Evolutionary conservation across 2,113 vertebrate species (phyloP).

Genomic region (Ammodytes dubius): DNA sequence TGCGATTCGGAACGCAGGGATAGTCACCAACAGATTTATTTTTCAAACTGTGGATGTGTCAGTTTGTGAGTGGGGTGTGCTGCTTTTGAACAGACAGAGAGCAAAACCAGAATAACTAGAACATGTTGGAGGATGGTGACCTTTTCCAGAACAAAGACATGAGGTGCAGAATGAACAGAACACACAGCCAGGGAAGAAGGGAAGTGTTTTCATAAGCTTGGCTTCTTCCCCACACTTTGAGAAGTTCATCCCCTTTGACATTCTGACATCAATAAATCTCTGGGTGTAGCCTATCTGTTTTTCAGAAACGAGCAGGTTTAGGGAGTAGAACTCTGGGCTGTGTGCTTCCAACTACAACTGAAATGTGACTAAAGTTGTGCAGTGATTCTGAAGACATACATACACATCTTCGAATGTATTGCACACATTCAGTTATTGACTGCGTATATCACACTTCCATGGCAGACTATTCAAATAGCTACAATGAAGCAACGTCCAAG

Average conservation of each 20-base stretch:
- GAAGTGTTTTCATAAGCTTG: background rate
- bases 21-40: too few relatives aligned
- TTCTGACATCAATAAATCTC: conserved; percentile 5
- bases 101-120: too few relatives aligned
- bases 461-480: background rate
- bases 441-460: background rate
- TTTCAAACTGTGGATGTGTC: too few relatives aligned
- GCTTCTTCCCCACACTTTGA: background rate
- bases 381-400: too few relatives aligned
- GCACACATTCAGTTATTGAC: background rate
- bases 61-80: too few relatives aligned
- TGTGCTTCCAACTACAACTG: background rate
- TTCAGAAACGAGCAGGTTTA: background rate
- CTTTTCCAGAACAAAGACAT: too few relatives aligned
- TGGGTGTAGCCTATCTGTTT: background rate
- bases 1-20: too few relatives aligned
- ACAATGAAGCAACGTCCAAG: background rate
- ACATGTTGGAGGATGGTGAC: too few relatives aligned
- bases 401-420: background rate
- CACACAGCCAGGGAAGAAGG: background rate
- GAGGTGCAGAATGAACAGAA: too few relatives aligned
- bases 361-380: background rate
- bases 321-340: background rate
- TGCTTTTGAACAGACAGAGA: too few relatives aligned
- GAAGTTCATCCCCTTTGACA: conserved; percentile 11